phyloP scores from a whole-genome alignment of 2,797 vertebrate genomes.

The Pantherophis alleghaniensis region DNA sequence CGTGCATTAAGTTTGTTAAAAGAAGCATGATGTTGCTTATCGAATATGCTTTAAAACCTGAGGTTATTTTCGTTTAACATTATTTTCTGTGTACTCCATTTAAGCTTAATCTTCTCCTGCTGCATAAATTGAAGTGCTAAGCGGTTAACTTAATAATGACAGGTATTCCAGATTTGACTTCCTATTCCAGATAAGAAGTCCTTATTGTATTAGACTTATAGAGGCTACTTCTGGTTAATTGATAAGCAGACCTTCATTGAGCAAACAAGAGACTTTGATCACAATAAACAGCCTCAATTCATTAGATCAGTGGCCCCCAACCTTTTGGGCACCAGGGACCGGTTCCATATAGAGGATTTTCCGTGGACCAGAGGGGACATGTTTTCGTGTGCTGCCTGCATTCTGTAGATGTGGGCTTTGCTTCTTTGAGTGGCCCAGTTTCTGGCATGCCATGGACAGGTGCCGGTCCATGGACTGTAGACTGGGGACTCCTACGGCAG shows the following conservation, averaged over 20 bases:
- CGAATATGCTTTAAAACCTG: background rate
- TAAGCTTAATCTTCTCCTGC: background rate
- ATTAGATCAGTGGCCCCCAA: background rate
- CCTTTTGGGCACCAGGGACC: too few relatives aligned
- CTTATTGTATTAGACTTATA: background rate
- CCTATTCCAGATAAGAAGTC: too few relatives aligned
- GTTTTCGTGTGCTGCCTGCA: too few relatives aligned
- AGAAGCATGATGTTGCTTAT: background rate
- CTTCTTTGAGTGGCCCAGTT: too few relatives aligned
- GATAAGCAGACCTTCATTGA: background rate
- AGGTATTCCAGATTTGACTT: background rate
- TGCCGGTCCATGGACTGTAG: too few relatives aligned
- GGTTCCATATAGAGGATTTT: fast-evolving
- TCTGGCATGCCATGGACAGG: too few relatives aligned
- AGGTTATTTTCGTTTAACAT: background rate
- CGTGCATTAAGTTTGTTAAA: background rate
- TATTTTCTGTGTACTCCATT: background rate
- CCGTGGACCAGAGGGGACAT: too few relatives aligned
- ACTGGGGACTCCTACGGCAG: too few relatives aligned
- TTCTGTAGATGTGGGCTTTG: too few relatives aligned
- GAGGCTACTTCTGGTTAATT: background rate
- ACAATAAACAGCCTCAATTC: background rate
- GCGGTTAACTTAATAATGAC: background rate
- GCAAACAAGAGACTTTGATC: background rate
- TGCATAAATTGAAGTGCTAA: background rate